Percentiles rank a stretch among this genome's conserved stretches.
These are phyloP conservation scores for Columba livia DNA, from an alignment of 2,113 vertebrate species.

Conservation along the genomic window DNA sequence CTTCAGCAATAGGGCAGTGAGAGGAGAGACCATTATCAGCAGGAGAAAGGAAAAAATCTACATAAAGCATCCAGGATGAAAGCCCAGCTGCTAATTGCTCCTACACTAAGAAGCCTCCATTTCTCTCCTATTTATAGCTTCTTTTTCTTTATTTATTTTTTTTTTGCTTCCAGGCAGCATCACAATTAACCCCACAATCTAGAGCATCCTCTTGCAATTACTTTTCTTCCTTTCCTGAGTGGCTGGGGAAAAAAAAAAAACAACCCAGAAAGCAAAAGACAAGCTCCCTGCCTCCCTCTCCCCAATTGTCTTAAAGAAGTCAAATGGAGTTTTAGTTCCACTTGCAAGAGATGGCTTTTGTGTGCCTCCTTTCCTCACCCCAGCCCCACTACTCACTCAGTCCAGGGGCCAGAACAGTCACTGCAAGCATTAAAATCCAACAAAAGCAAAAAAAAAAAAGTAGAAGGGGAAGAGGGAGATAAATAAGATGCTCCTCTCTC, in stretches of 20 bases:
- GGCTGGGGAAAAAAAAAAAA: neutral
- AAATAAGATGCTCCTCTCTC: neutral
- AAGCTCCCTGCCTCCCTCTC: neutral
- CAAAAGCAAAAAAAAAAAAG: neutral
- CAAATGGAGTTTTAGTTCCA: constrained; percentile 33
- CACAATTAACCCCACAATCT: constrained; percentile 48
- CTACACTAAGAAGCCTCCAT: constrained; percentile 37
- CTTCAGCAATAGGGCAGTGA: constrained; percentile 34
- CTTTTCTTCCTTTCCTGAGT: constrained; percentile 1
- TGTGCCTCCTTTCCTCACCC: neutral
- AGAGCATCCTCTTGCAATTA: constrained; percentile 39
- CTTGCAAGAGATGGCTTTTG: neutral
- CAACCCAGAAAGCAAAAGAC: neutral
- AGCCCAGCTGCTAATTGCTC: constrained; percentile 66
- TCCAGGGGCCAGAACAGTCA: neutral
- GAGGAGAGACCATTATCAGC: constrained; percentile 20
- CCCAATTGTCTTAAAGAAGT: neutral
- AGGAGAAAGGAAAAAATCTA: constrained; percentile 5
- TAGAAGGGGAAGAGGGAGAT: no score
- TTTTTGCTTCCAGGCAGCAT: constrained; percentile 27
- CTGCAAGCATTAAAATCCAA: neutral
- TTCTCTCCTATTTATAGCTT: constrained; percentile 58
- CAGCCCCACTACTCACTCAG: neutral
- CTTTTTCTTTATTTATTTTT: neutral
- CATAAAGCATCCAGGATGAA: constrained; percentile 37